Percentiles rank a stretch among this genome's conserved stretches.
phyloP scores from a whole-genome alignment of 2,888 invertebrate genomes.

The Pristionchus exspectatus region DNA sequence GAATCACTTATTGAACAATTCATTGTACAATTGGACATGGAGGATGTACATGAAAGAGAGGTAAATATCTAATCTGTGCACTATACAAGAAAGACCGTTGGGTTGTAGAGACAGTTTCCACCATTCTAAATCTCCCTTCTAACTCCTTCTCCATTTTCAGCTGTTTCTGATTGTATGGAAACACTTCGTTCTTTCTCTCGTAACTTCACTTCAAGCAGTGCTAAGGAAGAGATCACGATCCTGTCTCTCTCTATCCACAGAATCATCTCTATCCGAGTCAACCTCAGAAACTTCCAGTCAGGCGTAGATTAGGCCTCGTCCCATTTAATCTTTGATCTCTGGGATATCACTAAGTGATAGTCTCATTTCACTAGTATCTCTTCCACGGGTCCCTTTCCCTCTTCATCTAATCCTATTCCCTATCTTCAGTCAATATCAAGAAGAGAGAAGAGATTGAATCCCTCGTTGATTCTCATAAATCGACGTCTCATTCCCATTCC shows the following conservation, averaged over 20 bases:
- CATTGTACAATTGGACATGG: conserved; percentile 59
- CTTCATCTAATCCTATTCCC: not conserved
- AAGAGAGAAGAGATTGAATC: not conserved
- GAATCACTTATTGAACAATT: conserved; percentile 47
- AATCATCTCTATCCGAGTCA: conserved; percentile 27
- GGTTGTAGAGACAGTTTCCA: not conserved
- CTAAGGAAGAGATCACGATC: conserved; percentile 49
- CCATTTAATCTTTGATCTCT: not conserved
- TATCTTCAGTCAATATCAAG: conserved; percentile 25
- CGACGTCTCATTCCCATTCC: not conserved
- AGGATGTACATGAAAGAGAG: conserved; percentile 62
- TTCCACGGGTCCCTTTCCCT: not conserved
- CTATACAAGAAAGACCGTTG: not conserved
- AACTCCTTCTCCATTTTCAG: conserved; percentile 1
- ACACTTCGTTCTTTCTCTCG: conserved; percentile 60
- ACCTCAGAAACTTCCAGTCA: conserved; percentile 18
- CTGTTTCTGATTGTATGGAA: conserved; percentile 58
- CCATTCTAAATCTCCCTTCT: not conserved
- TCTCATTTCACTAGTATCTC: not conserved
- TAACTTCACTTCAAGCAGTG: conserved; percentile 1
- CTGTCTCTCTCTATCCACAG: conserved; percentile 13
- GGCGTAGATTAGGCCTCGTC: not conserved
- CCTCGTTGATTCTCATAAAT: conserved; percentile 21
- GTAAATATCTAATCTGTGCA: conserved; percentile 17
- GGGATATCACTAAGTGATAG: not conserved